These are phyloP conservation scores for Heliconius nattereri DNA, from an alignment of 1,140 invertebrate genomes.

Conservation along the genomic window DNA sequence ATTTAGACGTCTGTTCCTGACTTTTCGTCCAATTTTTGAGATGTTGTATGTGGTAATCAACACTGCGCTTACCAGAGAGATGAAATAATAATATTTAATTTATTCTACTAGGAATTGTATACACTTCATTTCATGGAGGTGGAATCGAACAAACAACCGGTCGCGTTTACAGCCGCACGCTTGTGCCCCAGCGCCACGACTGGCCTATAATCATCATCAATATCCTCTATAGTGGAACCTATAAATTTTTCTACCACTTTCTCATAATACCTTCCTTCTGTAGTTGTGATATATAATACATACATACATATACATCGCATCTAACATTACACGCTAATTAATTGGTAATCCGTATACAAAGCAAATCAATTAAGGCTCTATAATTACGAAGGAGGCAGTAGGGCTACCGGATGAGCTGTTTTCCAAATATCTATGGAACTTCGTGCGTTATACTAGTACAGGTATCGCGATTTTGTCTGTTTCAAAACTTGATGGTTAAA, in stretches of 20 bases:
- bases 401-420: constrained; percentile 25
- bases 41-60: no score
- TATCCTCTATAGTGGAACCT: no score
- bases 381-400: constrained; percentile 60
- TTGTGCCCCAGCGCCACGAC: background rate
- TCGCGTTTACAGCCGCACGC: background rate
- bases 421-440: background rate
- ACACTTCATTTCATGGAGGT: background rate
- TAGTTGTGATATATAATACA: background rate
- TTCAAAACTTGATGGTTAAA: no score
- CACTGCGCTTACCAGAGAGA: no score
- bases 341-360: constrained; percentile 74
- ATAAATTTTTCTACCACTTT: background rate
- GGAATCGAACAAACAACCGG: background rate
- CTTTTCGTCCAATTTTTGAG: no score
- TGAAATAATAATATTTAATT: no score
- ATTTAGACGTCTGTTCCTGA: no score
- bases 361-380: constrained; percentile 73
- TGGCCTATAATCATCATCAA: no score
- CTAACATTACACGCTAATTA: constrained; percentile 71
- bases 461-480: no score
- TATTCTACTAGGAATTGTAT: no score
- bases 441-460: background rate
- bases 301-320: constrained; percentile 28
- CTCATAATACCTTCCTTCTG: background rate